A percentile compares a stretch with the other conserved stretches of the same genome.
Evolutionary conservation across 1,140 invertebrate genomes (phyloP).

Genomic region (Drosophila repletoides): DNA sequence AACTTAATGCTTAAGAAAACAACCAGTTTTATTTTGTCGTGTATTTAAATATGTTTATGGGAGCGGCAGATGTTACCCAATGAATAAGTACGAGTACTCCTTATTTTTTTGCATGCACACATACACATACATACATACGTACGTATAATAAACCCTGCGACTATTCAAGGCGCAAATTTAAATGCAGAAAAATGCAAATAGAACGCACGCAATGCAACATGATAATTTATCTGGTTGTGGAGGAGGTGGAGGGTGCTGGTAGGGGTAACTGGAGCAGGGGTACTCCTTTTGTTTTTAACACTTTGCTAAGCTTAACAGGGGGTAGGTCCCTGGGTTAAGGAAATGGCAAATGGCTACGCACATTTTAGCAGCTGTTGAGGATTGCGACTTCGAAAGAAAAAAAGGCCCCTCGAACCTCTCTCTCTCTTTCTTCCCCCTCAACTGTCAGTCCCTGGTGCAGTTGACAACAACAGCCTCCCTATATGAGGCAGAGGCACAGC

Average conservation of each 20-base stretch:
- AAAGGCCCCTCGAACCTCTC: neutral
- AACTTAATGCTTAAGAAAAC: no score
- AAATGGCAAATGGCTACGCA: slow-evolving; percentile 61
- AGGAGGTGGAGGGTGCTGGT: neutral
- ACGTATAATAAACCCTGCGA: slow-evolving; percentile 16
- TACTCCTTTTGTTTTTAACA: slow-evolving; percentile 75
- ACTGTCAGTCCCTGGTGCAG: slow-evolving; percentile 35
- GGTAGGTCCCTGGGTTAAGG: slow-evolving; percentile 47
- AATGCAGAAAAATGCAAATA: slow-evolving; percentile 71
- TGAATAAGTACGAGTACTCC: slow-evolving; percentile 31
- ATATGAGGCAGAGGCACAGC: neutral
- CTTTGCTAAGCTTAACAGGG: slow-evolving; percentile 43
- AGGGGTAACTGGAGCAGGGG: slow-evolving; percentile 13
- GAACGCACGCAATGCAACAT: slow-evolving; percentile 64
- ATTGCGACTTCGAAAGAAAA: slow-evolving; percentile 50
- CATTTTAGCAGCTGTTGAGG: slow-evolving; percentile 76
- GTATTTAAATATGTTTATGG: slow-evolving; percentile 7
- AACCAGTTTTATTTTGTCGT: no score
- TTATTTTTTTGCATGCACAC: neutral
- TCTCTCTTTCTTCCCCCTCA: slow-evolving; percentile 1
- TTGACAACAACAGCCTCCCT: slow-evolving; percentile 52
- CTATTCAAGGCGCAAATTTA: slow-evolving; percentile 55
- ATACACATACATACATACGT: neutral
- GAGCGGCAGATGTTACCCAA: slow-evolving; percentile 62
- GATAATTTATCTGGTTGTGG: slow-evolving; percentile 59